phyloP scores from a whole-genome alignment of 2,113 vertebrate genomes.

The Pteruthius melanotis region DNA sequence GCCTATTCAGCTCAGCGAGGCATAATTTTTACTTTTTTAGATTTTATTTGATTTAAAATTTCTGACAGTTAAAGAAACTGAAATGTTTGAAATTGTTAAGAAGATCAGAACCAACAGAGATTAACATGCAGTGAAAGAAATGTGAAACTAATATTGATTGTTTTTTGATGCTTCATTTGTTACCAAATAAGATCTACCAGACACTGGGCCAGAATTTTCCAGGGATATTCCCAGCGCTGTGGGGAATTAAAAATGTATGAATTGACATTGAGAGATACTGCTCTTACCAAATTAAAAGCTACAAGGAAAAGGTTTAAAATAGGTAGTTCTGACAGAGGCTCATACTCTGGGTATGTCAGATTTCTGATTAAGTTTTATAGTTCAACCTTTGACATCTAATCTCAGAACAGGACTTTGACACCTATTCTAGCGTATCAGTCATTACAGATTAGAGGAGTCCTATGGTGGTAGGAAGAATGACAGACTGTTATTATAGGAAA shows the following conservation, averaged over 20 bases:
- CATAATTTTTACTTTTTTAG: background rate
- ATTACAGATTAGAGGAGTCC: background rate
- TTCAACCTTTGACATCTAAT: background rate
- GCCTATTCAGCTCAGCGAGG: background rate
- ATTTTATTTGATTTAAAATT: background rate
- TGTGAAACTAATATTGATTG: background rate
- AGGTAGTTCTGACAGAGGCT: background rate
- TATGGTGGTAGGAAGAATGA: background rate
- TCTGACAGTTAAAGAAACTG: background rate
- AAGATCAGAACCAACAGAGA: background rate
- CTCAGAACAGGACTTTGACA: background rate
- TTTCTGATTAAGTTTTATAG: background rate
- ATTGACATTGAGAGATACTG: background rate
- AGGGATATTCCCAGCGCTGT: background rate
- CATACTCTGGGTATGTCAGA: background rate
- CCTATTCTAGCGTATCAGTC: background rate
- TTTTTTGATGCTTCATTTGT: background rate
- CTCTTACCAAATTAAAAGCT: background rate
- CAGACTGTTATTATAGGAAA: background rate
- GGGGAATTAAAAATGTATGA: background rate
- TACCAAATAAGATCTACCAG: background rate
- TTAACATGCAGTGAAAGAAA: background rate
- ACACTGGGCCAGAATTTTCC: background rate
- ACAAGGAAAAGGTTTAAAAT: background rate
- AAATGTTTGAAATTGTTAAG: background rate